A percentile compares a stretch with the other conserved stretches of the same genome.
These are phyloP conservation scores for Siniperca chuatsi DNA, from an alignment of 2,113 vertebrate species.

Conservation along the genomic window DNA sequence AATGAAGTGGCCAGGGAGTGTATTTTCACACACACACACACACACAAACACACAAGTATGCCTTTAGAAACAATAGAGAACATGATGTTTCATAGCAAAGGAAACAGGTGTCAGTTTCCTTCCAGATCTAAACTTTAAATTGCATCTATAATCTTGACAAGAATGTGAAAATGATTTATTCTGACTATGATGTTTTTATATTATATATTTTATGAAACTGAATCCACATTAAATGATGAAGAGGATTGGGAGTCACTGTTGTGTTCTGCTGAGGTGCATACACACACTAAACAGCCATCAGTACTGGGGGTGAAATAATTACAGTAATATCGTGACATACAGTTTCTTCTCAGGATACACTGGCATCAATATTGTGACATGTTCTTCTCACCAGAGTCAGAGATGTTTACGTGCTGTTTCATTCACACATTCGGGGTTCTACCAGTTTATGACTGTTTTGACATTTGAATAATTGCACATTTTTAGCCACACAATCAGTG, in stretches of 20 bases:
- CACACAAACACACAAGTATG: constrained; percentile 2
- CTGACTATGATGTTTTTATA: background rate
- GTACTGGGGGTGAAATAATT: background rate
- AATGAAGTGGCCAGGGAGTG: too few species aligned
- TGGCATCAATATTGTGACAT: background rate
- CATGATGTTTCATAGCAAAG: background rate
- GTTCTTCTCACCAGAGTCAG: background rate
- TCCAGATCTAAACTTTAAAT: background rate
- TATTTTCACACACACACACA: background rate
- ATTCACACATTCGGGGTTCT: background rate
- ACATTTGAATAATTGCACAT: background rate
- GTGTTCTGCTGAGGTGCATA: background rate
- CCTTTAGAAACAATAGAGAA: constrained; percentile 16
- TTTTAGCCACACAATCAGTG: background rate
- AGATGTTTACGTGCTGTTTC: background rate
- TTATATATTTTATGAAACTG: too few species aligned
- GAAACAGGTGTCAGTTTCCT: constrained; percentile 7
- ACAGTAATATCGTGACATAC: background rate
- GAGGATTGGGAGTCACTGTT: background rate
- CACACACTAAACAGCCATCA: background rate
- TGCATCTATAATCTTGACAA: background rate
- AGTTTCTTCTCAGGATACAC: too few species aligned
- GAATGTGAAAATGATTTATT: background rate
- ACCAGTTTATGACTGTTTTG: background rate
- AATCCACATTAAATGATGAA: too few species aligned